These are phyloP conservation scores for Synchiropus splendidus DNA, from an alignment of 2,113 vertebrate genomes.

Conservation along the genomic window DNA sequence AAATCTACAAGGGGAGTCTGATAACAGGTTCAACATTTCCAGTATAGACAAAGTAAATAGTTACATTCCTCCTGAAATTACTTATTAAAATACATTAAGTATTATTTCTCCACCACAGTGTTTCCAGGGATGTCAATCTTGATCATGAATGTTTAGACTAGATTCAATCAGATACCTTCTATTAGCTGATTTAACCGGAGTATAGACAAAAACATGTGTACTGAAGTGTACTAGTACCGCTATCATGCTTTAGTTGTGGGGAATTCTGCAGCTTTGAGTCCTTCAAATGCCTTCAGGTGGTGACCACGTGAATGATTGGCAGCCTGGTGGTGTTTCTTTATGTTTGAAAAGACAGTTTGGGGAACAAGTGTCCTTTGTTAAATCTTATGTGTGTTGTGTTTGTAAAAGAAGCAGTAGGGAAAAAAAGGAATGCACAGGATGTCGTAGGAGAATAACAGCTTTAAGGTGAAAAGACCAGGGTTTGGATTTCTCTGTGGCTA, in stretches of 20 bases:
- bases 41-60: slow-evolving; percentile 42
- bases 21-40: slow-evolving; percentile 33
- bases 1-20: slow-evolving; percentile 35
- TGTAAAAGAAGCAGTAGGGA: slow-evolving; percentile 6
- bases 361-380: slow-evolving; percentile 23
- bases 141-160: slow-evolving; percentile 51
- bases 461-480: slow-evolving; percentile 39
- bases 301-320: slow-evolving; percentile 14
- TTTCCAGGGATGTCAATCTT: slow-evolving; percentile 49
- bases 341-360: slow-evolving; percentile 26
- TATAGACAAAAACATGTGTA: slow-evolving; percentile 16
- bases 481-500: slow-evolving; percentile 41
- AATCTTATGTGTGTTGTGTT: slow-evolving; percentile 18
- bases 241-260: slow-evolving; percentile 11
- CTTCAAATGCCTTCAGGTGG: slow-evolving; percentile 5
- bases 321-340: slow-evolving; percentile 19
- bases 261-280: slow-evolving; percentile 27
- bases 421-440: slow-evolving; percentile 20
- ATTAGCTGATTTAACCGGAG: slow-evolving; percentile 30
- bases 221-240: too few species aligned
- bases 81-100: slow-evolving; percentile 51
- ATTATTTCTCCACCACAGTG: slow-evolving; percentile 33
- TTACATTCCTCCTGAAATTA: slow-evolving; percentile 41
- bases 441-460: slow-evolving; percentile 46
- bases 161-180: too few species aligned